Percentiles rank a stretch among this genome's conserved stretches.
phyloP scores from a whole-genome alignment of 2,797 vertebrate species.

The Centropyge bicolor region DNA sequence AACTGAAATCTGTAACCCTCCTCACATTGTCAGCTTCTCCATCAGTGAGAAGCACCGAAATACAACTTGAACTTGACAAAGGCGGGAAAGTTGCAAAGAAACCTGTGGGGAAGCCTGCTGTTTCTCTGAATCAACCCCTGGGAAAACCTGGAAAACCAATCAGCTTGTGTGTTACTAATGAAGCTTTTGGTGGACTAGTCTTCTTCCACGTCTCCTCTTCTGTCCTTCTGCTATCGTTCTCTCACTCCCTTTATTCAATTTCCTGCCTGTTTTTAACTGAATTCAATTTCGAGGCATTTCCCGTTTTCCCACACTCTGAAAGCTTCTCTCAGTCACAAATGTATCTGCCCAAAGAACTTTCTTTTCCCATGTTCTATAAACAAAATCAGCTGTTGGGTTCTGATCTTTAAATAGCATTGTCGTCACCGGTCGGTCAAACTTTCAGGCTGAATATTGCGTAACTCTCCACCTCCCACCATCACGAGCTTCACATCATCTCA shows the following conservation, averaged over 20 bases:
- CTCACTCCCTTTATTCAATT: constrained; percentile 44
- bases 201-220: constrained; percentile 30
- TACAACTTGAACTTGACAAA: constrained; percentile 22
- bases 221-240: constrained; percentile 9
- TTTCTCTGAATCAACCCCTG: constrained; percentile 3
- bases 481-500: neutral
- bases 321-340: constrained; percentile 46
- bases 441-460: constrained; percentile 7
- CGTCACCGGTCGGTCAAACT: constrained; percentile 21
- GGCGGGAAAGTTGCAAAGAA: constrained; percentile 12
- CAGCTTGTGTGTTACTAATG: constrained; percentile 21
- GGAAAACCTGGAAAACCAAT: constrained; percentile 1
- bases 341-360: constrained; percentile 15
- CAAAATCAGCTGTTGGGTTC: neutral
- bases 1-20: constrained; percentile 1
- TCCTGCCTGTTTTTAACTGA: constrained; percentile 34
- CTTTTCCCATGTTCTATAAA: constrained; percentile 5
- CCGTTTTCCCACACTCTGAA: constrained; percentile 30
- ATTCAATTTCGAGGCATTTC: constrained; percentile 48
- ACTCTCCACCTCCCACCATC: constrained; percentile 6
- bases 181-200: constrained; percentile 10
- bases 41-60: constrained; percentile 9
- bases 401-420: constrained; percentile 27
- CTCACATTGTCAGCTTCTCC: neutral
- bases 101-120: neutral